A percentile compares a stretch with the other conserved stretches of the same genome.
phyloP scores from a whole-genome alignment of 2,113 vertebrate genomes.

The Sinocyclocheilus grahami region DNA sequence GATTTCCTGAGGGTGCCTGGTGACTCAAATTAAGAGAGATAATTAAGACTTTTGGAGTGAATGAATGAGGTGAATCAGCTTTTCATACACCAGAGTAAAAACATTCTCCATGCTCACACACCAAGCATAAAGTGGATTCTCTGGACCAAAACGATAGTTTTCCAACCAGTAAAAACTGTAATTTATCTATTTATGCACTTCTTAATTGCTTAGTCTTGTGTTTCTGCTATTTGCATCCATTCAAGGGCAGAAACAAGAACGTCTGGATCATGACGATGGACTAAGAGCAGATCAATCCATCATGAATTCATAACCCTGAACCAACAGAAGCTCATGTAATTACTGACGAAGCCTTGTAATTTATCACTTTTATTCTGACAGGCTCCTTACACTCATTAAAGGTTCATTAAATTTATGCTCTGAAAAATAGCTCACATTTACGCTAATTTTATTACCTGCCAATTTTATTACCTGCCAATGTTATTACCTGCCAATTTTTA shows the following conservation, averaged over 20 bases:
- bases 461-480: slow-evolving; percentile 30
- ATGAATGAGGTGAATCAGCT: background rate
- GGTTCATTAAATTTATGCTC: slow-evolving; percentile 42
- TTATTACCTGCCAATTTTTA: slow-evolving; percentile 23
- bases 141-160: background rate
- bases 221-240: background rate
- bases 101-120: background rate
- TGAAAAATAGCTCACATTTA: slow-evolving; percentile 46
- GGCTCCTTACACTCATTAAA: slow-evolving; percentile 33
- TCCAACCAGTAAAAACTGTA: background rate
- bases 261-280: background rate
- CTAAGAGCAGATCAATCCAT: slow-evolving; percentile 19
- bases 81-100: background rate
- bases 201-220: background rate
- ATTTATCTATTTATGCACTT: background rate
- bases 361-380: slow-evolving; percentile 29
- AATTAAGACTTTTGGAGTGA: slow-evolving; percentile 45
- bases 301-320: slow-evolving; percentile 33
- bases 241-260: background rate
- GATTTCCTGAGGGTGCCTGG: slow-evolving; percentile 25
- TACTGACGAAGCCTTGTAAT: slow-evolving; percentile 21
- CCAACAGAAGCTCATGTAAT: slow-evolving; percentile 30
- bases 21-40: slow-evolving; percentile 45
- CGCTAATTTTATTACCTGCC: slow-evolving; percentile 11
- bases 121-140: background rate